Percentiles rank a stretch among this genome's conserved stretches.
These are phyloP conservation scores for Malurus elegans DNA, from an alignment of 2,113 vertebrate species.

Conservation along the genomic window DNA sequence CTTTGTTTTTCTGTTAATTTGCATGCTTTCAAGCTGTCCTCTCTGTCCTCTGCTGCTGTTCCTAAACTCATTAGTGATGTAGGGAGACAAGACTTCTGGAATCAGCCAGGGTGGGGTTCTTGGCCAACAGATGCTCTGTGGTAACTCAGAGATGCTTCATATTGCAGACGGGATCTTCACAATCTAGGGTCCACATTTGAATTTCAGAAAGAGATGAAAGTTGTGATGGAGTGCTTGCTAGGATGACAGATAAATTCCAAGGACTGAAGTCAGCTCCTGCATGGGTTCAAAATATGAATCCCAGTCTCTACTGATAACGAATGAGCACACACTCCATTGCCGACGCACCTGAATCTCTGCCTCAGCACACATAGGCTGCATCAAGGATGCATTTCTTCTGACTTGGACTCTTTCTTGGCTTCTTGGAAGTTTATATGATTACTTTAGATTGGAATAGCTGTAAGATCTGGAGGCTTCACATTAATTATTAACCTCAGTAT, in stretches of 20 bases:
- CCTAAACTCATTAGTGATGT: fast-evolving
- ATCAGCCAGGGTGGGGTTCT: background rate
- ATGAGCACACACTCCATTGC: background rate
- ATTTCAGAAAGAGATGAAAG: background rate
- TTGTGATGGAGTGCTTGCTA: background rate
- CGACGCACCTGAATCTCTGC: background rate
- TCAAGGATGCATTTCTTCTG: background rate
- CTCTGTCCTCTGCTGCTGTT: background rate
- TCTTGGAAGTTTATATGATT: slow-evolving; percentile 30
- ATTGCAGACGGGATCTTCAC: background rate
- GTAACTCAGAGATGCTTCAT: background rate
- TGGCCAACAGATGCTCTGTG: background rate
- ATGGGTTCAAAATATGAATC: background rate
- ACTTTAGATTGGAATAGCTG: slow-evolving; percentile 1
- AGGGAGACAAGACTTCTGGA: background rate
- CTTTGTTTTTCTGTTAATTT: background rate
- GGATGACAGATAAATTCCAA: background rate
- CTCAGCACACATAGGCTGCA: background rate
- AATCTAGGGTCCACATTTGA: background rate
- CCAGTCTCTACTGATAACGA: background rate
- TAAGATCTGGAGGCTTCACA: slow-evolving; percentile 46
- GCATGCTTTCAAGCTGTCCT: background rate
- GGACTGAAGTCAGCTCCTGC: background rate
- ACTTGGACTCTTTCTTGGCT: background rate
- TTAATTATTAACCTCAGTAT: slow-evolving; percentile 55